Evolutionary conservation across 1,140 invertebrate species (phyloP).

Genomic region (Rhyzopertha dominica): DNA sequence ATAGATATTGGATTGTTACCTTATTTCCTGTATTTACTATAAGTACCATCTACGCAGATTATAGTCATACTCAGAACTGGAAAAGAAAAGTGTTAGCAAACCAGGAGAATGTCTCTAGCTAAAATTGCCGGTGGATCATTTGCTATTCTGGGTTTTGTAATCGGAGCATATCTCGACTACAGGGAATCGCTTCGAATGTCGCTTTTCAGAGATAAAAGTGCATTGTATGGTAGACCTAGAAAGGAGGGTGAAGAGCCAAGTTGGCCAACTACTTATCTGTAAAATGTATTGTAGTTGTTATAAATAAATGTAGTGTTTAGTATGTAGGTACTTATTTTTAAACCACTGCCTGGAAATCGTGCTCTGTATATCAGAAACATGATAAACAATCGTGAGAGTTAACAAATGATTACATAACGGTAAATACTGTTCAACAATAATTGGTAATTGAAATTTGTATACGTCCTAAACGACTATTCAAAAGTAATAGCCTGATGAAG

Average conservation of each 20-base stretch:
- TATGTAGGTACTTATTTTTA: too few species aligned
- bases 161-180: constrained; percentile 61
- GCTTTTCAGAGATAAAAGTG: constrained; percentile 70
- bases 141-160: constrained; percentile 51
- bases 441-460: too few species aligned
- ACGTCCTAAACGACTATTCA: too few species aligned
- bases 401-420: too few species aligned
- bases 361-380: too few species aligned
- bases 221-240: constrained; percentile 61
- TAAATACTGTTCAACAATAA: too few species aligned
- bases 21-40: constrained; percentile 57
- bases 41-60: constrained; percentile 61
- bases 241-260: constrained; percentile 63
- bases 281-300: constrained; percentile 17
- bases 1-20: constrained; percentile 57
- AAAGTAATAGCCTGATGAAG: too few species aligned
- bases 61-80: constrained; percentile 63
- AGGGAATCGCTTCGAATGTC: constrained; percentile 65
- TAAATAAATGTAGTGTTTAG: too few species aligned
- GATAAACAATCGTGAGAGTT: too few species aligned
- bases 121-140: constrained; percentile 42
- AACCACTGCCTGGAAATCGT: too few species aligned
- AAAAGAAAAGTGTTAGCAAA: constrained; percentile 49
- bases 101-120: constrained; percentile 43
- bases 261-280: constrained; percentile 52